These are phyloP conservation scores for Hemichromis elongatus DNA, from an alignment of 2,113 vertebrate species.

Conservation along the genomic window DNA sequence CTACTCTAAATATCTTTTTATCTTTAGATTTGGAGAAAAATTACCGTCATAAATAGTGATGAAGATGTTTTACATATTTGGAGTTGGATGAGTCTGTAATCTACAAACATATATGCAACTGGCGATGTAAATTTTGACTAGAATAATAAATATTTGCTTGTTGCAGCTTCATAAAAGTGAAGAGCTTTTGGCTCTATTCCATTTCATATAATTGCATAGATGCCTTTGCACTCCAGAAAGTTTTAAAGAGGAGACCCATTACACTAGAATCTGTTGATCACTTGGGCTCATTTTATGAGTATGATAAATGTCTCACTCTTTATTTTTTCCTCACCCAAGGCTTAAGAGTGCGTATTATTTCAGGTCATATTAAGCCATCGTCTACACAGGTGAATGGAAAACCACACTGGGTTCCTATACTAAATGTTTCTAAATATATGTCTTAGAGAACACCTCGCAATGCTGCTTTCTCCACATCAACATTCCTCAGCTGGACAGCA, in stretches of 20 bases:
- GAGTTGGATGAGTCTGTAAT: neutral
- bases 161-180: neutral
- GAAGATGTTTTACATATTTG: neutral
- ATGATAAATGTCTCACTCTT: neutral
- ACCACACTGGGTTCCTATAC: neutral
- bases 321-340: neutral
- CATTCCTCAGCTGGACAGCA: neutral
- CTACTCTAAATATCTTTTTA: neutral
- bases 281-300: neutral
- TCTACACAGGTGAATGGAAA: neutral
- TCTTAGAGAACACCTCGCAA: too few relatives aligned
- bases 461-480: neutral
- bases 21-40: neutral
- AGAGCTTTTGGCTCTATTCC: neutral
- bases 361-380: slow-evolving; percentile 1
- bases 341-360: slow-evolving; percentile 13
- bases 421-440: neutral
- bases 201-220: neutral
- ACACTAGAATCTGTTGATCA: neutral
- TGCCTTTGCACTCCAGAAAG: neutral
- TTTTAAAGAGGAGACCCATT: neutral
- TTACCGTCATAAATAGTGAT: neutral
- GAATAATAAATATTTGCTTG: neutral
- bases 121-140: neutral
- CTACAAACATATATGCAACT: neutral